Evolutionary conservation across 2,888 invertebrate genomes (phyloP).

Genomic region (Calliphora vomitoria): DNA sequence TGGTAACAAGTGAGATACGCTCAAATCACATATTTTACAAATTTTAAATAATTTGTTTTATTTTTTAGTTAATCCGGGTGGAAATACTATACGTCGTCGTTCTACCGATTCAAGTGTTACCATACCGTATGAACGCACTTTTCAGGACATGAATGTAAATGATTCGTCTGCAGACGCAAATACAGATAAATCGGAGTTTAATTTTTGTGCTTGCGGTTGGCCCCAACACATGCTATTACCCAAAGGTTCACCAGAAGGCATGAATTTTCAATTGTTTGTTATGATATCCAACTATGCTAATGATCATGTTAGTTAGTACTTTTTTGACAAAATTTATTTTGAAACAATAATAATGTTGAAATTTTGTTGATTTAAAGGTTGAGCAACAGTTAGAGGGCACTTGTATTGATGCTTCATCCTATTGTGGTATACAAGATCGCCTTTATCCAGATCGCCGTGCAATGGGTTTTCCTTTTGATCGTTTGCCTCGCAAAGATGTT

Average conservation of each 20-base stretch:
- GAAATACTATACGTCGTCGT: conserved; percentile 88
- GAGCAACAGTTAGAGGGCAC: conserved; percentile 84
- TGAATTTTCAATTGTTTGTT: conserved; percentile 88
- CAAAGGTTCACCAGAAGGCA: conserved; percentile 88
- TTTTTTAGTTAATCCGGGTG: conserved; percentile 87
- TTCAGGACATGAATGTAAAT: conserved; percentile 86
- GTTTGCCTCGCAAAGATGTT: conserved; percentile 87
- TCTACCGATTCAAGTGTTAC: conserved; percentile 92
- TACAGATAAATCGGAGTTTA: conserved; percentile 86
- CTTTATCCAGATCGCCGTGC: conserved; percentile 91
- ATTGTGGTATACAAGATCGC: conserved; percentile 91
- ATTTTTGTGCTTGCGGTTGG: conserved; percentile 91
- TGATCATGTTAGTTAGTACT: conserved; percentile 85
- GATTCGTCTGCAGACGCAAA: conserved; percentile 83
- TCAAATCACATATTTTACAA: background rate
- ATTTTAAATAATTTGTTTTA: background rate
- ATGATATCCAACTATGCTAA: conserved; percentile 91
- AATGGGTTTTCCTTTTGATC: conserved; percentile 96
- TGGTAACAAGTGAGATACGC: conserved; percentile 85
- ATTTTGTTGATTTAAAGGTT: conserved; percentile 77
- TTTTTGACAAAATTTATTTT: background rate
- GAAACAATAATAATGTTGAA: too few relatives aligned
- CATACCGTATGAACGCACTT: conserved; percentile 92
- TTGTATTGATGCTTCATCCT: conserved; percentile 91
- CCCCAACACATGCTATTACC: conserved; percentile 86